These are phyloP conservation scores for Chymomyza costata DNA, from an alignment of 1,140 invertebrate genomes.

Conservation along the genomic window DNA sequence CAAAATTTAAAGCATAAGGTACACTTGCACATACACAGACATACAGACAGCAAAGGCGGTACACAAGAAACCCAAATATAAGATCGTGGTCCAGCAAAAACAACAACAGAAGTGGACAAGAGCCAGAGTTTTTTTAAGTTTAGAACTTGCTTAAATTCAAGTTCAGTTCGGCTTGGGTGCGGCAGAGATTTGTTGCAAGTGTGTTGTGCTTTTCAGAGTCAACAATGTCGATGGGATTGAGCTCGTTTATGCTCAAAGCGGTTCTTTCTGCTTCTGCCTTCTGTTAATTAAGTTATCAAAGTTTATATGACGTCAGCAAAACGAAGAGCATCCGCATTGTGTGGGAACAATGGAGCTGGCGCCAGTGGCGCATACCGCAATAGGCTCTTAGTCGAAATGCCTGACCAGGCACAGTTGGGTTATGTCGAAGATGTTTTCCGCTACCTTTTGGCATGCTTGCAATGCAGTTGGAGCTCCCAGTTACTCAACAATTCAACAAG, in stretches of 20 bases:
- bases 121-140: conserved; percentile 15
- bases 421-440: too few relatives aligned
- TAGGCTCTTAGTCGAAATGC: too few relatives aligned
- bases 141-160: too few relatives aligned
- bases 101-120: neutral
- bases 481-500: neutral
- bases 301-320: conserved; percentile 67
- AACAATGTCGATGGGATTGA: too few relatives aligned
- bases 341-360: conserved; percentile 27
- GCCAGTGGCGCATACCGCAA: conserved; percentile 49
- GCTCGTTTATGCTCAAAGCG: too few relatives aligned
- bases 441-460: conserved; percentile 23
- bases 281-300: conserved; percentile 69
- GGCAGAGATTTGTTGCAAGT: too few relatives aligned
- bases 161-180: too few relatives aligned
- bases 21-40: conserved; percentile 11
- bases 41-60: conserved; percentile 1
- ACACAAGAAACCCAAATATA: neutral
- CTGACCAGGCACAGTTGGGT: too few relatives aligned
- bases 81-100: neutral
- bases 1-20: conserved; percentile 36
- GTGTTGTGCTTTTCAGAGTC: too few relatives aligned
- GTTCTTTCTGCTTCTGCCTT: conserved; percentile 31
- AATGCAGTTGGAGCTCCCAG: conserved; percentile 17
- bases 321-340: conserved; percentile 16